phyloP scores from a whole-genome alignment of 2,113 vertebrate genomes.

The Actenoides lindsayi region DNA sequence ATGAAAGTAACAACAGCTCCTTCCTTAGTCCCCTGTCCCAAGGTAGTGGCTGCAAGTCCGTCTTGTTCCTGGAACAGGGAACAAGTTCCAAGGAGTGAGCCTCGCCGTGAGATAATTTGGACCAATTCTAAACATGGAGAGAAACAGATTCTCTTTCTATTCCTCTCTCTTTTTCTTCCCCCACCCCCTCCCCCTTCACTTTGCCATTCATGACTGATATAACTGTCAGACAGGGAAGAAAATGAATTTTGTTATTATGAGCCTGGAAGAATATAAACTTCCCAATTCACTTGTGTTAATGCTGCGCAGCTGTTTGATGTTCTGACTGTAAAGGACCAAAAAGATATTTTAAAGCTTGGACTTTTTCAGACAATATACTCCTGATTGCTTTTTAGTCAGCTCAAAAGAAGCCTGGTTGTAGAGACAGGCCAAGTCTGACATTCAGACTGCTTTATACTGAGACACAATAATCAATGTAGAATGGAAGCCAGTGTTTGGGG shows the following conservation, averaged over 20 bases:
- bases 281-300: background rate
- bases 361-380: slow-evolving; percentile 26
- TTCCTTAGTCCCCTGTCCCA: background rate
- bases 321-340: slow-evolving; percentile 24
- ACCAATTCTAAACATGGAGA: background rate
- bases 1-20: background rate
- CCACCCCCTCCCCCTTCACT: background rate
- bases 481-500: background rate
- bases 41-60: background rate
- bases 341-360: slow-evolving; percentile 45
- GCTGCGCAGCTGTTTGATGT: slow-evolving; percentile 33
- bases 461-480: background rate
- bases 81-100: background rate
- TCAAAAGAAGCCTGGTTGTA: slow-evolving; percentile 30
- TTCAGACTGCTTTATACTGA: background rate
- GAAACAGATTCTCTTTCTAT: background rate
- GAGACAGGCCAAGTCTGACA: slow-evolving; percentile 18
- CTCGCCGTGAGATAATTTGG: fast-evolving
- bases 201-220: slow-evolving; percentile 11
- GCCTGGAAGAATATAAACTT: slow-evolving; percentile 26
- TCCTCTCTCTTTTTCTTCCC: background rate
- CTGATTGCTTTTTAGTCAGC: slow-evolving; percentile 58
- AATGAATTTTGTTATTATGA: slow-evolving; percentile 35
- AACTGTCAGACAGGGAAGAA: slow-evolving; percentile 10
- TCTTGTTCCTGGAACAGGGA: background rate